A percentile compares a stretch with the other conserved stretches of the same genome.
Conservation (phyloP, 1,140 invertebrate genomes). For the Chlorops oryzae region DNA sequence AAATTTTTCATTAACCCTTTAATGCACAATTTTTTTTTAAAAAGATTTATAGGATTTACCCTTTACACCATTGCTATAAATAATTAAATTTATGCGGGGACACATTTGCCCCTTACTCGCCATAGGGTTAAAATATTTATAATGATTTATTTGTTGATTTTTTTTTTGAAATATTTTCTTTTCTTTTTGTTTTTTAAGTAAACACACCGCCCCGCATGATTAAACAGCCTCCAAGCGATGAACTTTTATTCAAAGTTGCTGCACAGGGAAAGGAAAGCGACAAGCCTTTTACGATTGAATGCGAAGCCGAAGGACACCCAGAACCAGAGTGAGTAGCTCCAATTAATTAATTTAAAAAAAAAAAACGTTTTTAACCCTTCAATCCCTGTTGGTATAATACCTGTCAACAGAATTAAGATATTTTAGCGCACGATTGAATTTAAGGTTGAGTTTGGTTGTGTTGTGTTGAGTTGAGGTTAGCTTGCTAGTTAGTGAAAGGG, state of each 20-base stretch:
- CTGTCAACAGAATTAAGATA: too few species aligned
- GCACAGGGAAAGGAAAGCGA: conserved; percentile 75
- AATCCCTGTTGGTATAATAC: not conserved
- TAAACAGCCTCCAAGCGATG: conserved; percentile 85
- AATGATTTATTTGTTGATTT: not conserved
- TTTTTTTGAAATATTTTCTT: too few species aligned
- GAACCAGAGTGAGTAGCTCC: conserved; percentile 67
- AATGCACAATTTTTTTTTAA: too few species aligned
- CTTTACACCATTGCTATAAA: too few species aligned
- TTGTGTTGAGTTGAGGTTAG: too few species aligned
- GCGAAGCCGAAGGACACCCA: conserved; percentile 88
- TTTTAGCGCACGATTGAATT: too few species aligned
- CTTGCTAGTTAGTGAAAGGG: too few species aligned
- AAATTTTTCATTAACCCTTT: too few species aligned
- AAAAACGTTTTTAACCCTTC: not conserved
- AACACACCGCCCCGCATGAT: conserved; percentile 81
- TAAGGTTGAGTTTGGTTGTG: too few species aligned
- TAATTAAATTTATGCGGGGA: too few species aligned
- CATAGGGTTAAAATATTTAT: too few species aligned
- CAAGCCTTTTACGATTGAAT: conserved; percentile 91
- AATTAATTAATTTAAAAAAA: conserved; percentile 1
- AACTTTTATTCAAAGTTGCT: conserved; percentile 85
- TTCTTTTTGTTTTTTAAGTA: conserved; percentile 55
- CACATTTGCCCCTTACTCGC: not conserved
- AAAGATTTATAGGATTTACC: too few species aligned